Base-by-base conservation (phyloP, 1,140 invertebrate species). In the Metopolophium dirhodum region DNA sequence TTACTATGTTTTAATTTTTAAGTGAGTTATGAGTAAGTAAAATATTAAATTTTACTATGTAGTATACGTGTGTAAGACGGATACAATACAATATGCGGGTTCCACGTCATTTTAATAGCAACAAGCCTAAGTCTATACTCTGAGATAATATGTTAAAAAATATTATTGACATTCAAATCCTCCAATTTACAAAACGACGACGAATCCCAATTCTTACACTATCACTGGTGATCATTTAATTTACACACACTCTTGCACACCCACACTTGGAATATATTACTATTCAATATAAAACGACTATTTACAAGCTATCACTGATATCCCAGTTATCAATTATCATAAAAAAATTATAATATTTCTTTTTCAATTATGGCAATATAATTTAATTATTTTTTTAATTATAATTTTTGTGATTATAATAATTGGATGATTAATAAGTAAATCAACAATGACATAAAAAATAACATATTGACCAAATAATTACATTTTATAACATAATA, bases 341-440 rank as follows among this genome's bases (percentile, higher is more conserved):
- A 77, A n/a, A 77, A n/a, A 77, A 77, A 18, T 77, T n/a, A 77
- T n/a, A 77, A 11, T n/a, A 77, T 77, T 18, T 77, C 14, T 18
- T n/a, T 77, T n/a, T n/a, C 6, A 77, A 77, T 77, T 30, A 77
- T 9, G n/a, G 61, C 30, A 77, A n/a, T 77, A 77, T 77, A 77
- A 77, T 77, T 77, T 77, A 77, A 77, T 77, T 6, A 77, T 18
- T n/a, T n/a, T 61, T 61, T n/a, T 9, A 68, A 68, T 68, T n/a
- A 68, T 68, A 9, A n/a, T n/a, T 14, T 68, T 18, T 18, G 61
- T 77, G n/a, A 77, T 77, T 77, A 77, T 77, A 77, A 77, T 77
- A 77, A 77, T 77, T 77, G 61, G 61, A 77, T 77, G 61, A 77
- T 77, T n/a, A 77, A 77, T 77, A 77, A 77, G n/a, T 77, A 77